Percentiles rank a stretch among this genome's conserved stretches.
phyloP scores from a whole-genome alignment of 2,888 invertebrate species.

The Tupiocoris notatus region DNA sequence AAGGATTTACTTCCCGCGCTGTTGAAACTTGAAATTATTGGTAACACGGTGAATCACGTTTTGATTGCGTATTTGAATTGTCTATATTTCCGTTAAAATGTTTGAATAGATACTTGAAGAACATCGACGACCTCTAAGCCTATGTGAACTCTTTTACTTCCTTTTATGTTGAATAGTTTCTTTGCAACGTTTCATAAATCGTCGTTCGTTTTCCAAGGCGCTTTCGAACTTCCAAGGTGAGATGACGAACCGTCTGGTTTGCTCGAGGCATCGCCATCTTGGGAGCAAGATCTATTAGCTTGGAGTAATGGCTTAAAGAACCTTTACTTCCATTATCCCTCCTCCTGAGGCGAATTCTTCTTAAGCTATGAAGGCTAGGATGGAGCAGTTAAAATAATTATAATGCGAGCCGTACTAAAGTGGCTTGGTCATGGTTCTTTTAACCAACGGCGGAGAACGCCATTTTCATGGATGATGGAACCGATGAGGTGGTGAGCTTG shows the following conservation, averaged over 20 bases:
- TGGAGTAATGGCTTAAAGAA: not conserved
- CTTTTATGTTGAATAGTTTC: too few species aligned
- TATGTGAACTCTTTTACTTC: too few species aligned
- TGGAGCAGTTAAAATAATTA: slow-evolving; percentile 36
- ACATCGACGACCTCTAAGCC: too few species aligned
- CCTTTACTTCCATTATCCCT: not conserved
- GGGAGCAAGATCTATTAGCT: not conserved
- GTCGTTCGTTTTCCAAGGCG: not conserved
- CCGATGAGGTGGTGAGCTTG: not conserved
- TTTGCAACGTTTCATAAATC: too few species aligned
- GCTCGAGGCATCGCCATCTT: not conserved
- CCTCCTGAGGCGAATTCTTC: not conserved
- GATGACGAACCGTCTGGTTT: not conserved
- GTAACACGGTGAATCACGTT: too few species aligned
- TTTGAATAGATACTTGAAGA: too few species aligned
- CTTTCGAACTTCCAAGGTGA: not conserved
- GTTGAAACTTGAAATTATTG: too few species aligned
- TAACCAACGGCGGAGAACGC: slow-evolving; percentile 18
- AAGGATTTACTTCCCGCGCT: too few species aligned
- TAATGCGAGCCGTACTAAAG: slow-evolving; percentile 17
- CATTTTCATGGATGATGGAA: slow-evolving; percentile 18
- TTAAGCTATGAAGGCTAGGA: not conserved
- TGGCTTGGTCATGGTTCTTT: slow-evolving; percentile 35
- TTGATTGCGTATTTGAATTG: too few species aligned
- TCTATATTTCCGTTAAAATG: too few species aligned